A percentile compares a stretch with the other conserved stretches of the same genome.
Evolutionary conservation across 1,140 invertebrate genomes (phyloP).

Genomic region (Dendroctonus valens): DNA sequence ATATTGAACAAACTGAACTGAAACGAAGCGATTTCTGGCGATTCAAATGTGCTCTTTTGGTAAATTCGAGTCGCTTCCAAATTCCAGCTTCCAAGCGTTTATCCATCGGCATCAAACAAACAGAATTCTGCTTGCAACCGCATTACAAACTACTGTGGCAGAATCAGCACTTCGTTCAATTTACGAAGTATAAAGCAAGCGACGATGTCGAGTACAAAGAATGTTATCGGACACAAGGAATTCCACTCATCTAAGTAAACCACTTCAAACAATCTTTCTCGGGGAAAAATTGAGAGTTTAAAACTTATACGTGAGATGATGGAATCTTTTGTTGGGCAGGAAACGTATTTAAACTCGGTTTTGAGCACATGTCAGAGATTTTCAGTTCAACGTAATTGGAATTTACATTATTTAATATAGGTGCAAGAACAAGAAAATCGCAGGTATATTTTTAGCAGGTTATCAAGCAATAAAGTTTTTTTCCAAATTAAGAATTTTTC

Average conservation of each 20-base stretch:
- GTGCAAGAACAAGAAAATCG: too few species aligned
- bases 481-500: too few species aligned
- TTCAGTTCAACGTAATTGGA: not conserved
- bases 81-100: too few species aligned
- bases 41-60: too few species aligned
- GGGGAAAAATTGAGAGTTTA: constrained; percentile 12
- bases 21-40: too few species aligned
- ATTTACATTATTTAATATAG: too few species aligned
- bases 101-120: too few species aligned
- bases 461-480: too few species aligned
- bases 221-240: constrained; percentile 10
- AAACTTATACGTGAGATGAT: constrained; percentile 15
- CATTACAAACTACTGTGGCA: not conserved
- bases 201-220: not conserved
- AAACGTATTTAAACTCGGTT: constrained; percentile 3
- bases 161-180: constrained; percentile 3
- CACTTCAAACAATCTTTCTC: constrained; percentile 7
- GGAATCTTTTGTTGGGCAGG: not conserved
- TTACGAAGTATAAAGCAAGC: constrained; percentile 15
- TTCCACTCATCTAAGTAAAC: constrained; percentile 14
- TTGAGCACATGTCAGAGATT: not conserved
- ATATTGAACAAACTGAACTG: too few species aligned
- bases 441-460: too few species aligned
- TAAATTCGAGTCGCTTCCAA: too few species aligned
- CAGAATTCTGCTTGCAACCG: not conserved